Percentiles rank a stretch among this genome's conserved stretches.
Evolutionary conservation across 2,888 invertebrate genomes (phyloP).

Genomic region (Drosophila differens): DNA sequence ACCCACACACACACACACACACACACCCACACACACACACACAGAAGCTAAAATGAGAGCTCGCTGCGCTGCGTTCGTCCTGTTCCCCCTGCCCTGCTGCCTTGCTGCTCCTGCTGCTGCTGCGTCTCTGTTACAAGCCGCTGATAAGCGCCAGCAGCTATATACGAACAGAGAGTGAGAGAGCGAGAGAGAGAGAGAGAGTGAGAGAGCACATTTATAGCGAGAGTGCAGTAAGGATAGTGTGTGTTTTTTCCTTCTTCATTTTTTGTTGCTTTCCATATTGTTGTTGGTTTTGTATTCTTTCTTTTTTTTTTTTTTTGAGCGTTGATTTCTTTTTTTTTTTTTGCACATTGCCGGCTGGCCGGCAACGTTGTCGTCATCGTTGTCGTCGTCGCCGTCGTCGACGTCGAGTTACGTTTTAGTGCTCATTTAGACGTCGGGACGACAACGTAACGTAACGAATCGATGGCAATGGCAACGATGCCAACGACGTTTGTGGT

Average conservation of each 20-base stretch:
- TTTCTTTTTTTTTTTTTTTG: conserved; percentile 4
- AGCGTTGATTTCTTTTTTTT: conserved; percentile 12
- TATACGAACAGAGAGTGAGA: conserved; percentile 13
- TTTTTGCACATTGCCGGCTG: conserved; percentile 53
- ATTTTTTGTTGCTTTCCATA: conserved; percentile 2
- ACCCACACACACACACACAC: neutral
- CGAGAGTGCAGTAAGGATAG: conserved; percentile 47
- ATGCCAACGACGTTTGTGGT: conserved; percentile 56
- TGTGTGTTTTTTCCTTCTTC: conserved; percentile 7
- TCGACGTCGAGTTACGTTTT: conserved; percentile 65
- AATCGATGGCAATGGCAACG: conserved; percentile 31
- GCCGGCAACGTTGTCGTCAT: conserved; percentile 52
- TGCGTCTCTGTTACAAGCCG: conserved; percentile 69
- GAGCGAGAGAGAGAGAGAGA: conserved; percentile 1
- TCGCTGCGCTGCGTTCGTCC: conserved; percentile 26
- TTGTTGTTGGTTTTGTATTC: conserved; percentile 2
- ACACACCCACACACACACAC: conserved; percentile 25
- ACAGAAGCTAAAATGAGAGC: conserved; percentile 17
- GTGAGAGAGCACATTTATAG: conserved; percentile 5
- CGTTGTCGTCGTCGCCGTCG: conserved; percentile 44
- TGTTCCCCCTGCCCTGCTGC: conserved; percentile 1
- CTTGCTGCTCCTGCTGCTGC: conserved; percentile 50
- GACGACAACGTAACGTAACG: conserved; percentile 67
- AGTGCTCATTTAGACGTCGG: conserved; percentile 80
- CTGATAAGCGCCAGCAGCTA: conserved; percentile 30